These are phyloP conservation scores for Cheilosia scutellata DNA, from an alignment of 2,888 invertebrate species.

Conservation along the genomic window DNA sequence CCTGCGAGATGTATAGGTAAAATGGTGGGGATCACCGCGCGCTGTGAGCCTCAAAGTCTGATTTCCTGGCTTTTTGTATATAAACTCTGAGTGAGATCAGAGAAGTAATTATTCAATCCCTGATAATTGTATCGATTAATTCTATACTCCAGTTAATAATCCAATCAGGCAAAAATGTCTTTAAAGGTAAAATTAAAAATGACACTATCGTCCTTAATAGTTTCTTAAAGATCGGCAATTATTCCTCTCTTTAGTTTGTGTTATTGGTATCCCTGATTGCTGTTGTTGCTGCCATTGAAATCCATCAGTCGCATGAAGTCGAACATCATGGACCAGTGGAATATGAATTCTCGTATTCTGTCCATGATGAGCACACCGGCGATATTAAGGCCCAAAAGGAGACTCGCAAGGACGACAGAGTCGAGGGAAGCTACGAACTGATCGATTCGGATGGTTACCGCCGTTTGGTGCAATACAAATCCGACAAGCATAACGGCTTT, in stretches of 20 bases:
- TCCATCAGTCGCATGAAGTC: constrained; percentile 72
- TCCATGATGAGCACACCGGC: constrained; percentile 85
- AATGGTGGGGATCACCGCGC: neutral
- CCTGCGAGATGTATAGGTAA: constrained; percentile 5
- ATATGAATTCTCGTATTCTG: constrained; percentile 85
- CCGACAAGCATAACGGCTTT: constrained; percentile 85
- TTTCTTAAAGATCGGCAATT: neutral
- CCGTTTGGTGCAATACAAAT: constrained; percentile 85
- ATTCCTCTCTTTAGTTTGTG: constrained; percentile 72
- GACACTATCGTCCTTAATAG: neutral
- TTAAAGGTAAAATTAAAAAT: constrained; percentile 43
- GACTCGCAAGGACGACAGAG: constrained; percentile 85
- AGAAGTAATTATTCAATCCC: constrained; percentile 53
- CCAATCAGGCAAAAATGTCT: constrained; percentile 20
- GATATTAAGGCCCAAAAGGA: constrained; percentile 86
- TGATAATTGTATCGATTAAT: constrained; percentile 35
- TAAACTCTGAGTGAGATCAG: constrained; percentile 42
- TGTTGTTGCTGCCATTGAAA: constrained; percentile 78
- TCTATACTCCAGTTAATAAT: neutral
- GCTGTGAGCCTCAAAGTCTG: constrained; percentile 14
- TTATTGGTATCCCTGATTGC: constrained; percentile 76
- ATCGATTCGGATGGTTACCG: constrained; percentile 85
- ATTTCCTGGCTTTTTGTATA: constrained; percentile 51
- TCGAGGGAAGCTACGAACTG: constrained; percentile 85
- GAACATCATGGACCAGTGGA: constrained; percentile 83